Percentiles rank a stretch among this genome's conserved stretches.
Conservation (phyloP, 2,113 vertebrate genomes). For the Eulemur macaco region DNA sequence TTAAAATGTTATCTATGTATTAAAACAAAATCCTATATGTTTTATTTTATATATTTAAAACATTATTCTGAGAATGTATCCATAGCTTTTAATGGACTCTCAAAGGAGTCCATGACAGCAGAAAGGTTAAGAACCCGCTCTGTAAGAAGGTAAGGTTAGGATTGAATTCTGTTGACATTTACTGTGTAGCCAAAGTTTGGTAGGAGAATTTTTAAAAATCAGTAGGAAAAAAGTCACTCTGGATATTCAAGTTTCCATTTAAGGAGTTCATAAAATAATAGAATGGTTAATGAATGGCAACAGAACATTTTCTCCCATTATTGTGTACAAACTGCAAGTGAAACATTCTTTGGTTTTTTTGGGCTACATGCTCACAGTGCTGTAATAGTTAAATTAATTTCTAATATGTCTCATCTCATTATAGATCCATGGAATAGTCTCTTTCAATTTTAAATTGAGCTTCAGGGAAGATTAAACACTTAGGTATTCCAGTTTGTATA, state of each 20-base stretch:
- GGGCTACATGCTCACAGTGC: background rate
- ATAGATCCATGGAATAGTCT: conserved; percentile 60
- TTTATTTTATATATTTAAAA: conserved; percentile 38
- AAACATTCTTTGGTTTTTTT: conserved; percentile 49
- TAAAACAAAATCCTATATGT: background rate
- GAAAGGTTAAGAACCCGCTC: background rate
- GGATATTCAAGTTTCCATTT: background rate
- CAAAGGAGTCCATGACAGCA: background rate
- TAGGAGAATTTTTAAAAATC: background rate
- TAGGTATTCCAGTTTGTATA: conserved; percentile 76
- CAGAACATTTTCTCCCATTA: conserved; percentile 5
- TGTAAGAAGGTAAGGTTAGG: background rate
- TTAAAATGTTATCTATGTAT: background rate
- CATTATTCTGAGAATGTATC: background rate
- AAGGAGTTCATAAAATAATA: background rate
- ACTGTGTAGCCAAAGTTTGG: background rate
- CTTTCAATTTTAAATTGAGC: conserved; percentile 78
- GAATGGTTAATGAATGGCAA: background rate
- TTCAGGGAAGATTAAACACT: conserved; percentile 79
- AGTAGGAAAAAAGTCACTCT: background rate
- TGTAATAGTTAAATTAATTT: conserved; percentile 76
- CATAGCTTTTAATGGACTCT: background rate
- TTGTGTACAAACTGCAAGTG: conserved; percentile 33
- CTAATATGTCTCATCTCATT: conserved; percentile 73
- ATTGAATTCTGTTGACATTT: background rate